Evolutionary conservation across 2,888 invertebrate genomes (phyloP).

Genomic region (Cryptus armator): DNA sequence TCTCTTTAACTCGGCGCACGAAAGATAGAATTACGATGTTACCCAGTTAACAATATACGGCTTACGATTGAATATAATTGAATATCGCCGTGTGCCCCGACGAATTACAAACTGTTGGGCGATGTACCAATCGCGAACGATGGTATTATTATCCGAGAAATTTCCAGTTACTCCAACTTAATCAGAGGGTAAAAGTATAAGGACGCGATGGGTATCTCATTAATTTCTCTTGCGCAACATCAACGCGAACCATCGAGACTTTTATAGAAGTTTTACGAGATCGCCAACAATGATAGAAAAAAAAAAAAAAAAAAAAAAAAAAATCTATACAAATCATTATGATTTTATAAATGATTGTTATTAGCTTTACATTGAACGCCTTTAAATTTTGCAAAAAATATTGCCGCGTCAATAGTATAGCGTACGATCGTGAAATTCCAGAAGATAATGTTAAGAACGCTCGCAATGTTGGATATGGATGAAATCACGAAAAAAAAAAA

Average conservation of each 20-base stretch:
- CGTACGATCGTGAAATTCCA: too few species aligned
- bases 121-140: slow-evolving; percentile 14
- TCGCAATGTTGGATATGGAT: neutral
- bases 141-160: slow-evolving; percentile 31
- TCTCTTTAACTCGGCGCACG: slow-evolving; percentile 27
- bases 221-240: too few species aligned
- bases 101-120: slow-evolving; percentile 53
- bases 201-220: neutral
- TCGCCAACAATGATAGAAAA: too few species aligned
- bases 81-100: slow-evolving; percentile 50
- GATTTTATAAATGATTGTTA: too few species aligned
- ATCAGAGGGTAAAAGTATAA: slow-evolving; percentile 46
- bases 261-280: too few species aligned
- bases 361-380: too few species aligned
- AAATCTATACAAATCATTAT: too few species aligned
- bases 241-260: too few species aligned
- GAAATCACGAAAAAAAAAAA: neutral
- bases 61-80: slow-evolving; percentile 48
- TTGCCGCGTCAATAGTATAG: too few species aligned
- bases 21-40: slow-evolving; percentile 60
- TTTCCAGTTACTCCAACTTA: slow-evolving; percentile 32
- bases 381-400: too few species aligned
- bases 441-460: slow-evolving; percentile 1
- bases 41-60: slow-evolving; percentile 37
- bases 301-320: too few species aligned